Evolutionary conservation across 2,888 invertebrate genomes (phyloP), one percentile per base, ranked within the genome.

Genomic region (Periphyllus acericola): DNA sequence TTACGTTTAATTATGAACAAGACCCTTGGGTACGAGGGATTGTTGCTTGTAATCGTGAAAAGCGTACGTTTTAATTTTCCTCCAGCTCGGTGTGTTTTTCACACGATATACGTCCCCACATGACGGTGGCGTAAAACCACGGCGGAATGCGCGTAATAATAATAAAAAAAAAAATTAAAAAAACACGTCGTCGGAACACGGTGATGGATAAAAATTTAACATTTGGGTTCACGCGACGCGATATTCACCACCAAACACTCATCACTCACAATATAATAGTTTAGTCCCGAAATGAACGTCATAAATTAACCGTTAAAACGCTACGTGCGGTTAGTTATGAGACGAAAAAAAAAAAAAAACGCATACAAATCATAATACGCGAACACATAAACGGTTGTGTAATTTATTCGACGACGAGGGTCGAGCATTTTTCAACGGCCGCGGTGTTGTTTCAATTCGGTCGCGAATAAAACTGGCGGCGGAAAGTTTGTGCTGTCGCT

Each of bases 271-370:
- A 60, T 25, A 60, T 2, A 52, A 8, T 36, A 5, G 6, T 46
- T 46, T 46, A 29, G 52, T 78, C 78, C 52, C 52, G 32, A 78
- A 78, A 78, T 78, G 55, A 78, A 78, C 76, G 76, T 46, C 46
- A 76, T 76, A 76, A 76, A 76, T 76, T 46, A 46, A 46, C 14
- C 75, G n/a, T 76, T 76, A 46, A 76, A 76, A 76, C 46, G 46
- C 46, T 46, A 76, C 29, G n/a, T n/a, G n/a, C 40, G 60, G 25
- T 25, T 25, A 55, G 55, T 55, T 55, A 11, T 8, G 60, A 2
- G 46, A 21, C 21, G 9, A 60, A 60, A 60, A 52, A 36, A 36
- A 36, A 11, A 17, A 2, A 21, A 60, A 60, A 60, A 60, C 21
- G 19, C 6, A 60, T 21, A 60, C 21, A 25, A 25, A 60, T 60